These are phyloP conservation scores for Phyllopteryx taeniolatus DNA, from an alignment of 2,113 vertebrate genomes.

Conservation along the genomic window DNA sequence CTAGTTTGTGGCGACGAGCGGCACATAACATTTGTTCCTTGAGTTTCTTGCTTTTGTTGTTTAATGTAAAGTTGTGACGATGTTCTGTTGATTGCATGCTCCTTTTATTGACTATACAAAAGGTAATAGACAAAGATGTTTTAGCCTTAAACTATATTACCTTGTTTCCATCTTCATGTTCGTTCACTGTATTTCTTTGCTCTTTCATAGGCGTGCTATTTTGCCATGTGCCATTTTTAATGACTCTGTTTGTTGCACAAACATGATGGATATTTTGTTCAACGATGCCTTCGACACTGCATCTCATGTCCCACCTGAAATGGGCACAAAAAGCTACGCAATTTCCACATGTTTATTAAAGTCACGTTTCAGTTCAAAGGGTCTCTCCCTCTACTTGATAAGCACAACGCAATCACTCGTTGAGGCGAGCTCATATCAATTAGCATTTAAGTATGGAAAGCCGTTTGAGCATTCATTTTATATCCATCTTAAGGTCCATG, in stretches of 20 bases:
- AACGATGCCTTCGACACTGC: conserved; percentile 51
- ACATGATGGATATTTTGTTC: conserved; percentile 52
- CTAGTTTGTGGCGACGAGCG: conserved; percentile 55
- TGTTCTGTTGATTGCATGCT: conserved; percentile 87
- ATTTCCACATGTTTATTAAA: conserved; percentile 57
- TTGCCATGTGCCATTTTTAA: conserved; percentile 64
- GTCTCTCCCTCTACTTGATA: conserved; percentile 55
- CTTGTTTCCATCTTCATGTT: conserved; percentile 79
- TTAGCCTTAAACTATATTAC: conserved; percentile 86
- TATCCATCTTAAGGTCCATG: neutral
- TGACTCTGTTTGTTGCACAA: conserved; percentile 64
- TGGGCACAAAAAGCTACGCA: conserved; percentile 43
- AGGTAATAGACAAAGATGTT: conserved; percentile 75
- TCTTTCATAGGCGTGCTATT: conserved; percentile 71
- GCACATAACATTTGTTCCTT: conserved; percentile 66
- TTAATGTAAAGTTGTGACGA: conserved; percentile 75
- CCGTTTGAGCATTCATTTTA: neutral
- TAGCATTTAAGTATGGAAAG: conserved; percentile 17
- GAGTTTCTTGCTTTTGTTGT: conserved; percentile 71
- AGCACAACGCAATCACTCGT: conserved; percentile 63
- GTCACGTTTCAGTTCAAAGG: conserved; percentile 68
- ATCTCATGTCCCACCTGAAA: conserved; percentile 45
- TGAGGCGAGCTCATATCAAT: conserved; percentile 36
- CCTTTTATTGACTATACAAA: conserved; percentile 76
- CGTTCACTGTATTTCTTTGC: conserved; percentile 68